Evolutionary conservation across 2,888 invertebrate species (phyloP).

Genomic region (Noctuana brunneofusca): DNA sequence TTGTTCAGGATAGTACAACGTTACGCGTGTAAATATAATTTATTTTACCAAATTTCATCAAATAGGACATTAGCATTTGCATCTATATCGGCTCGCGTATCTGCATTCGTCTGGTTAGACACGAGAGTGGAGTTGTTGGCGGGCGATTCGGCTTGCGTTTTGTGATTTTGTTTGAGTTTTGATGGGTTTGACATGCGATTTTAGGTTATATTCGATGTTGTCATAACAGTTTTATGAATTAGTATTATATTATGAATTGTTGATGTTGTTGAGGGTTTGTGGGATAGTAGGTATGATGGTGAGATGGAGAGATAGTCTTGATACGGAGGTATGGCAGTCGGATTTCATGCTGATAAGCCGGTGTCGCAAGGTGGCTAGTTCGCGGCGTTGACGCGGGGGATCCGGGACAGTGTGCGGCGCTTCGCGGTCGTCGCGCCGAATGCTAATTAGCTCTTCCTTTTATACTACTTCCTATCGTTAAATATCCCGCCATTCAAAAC

Average conservation of each 20-base stretch:
- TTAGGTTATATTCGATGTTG: slow-evolving; percentile 82
- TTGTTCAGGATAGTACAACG: slow-evolving; percentile 3
- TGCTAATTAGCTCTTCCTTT: slow-evolving; percentile 78
- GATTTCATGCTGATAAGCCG: slow-evolving; percentile 22
- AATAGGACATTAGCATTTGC: slow-evolving; percentile 82
- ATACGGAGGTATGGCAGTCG: slow-evolving; percentile 12
- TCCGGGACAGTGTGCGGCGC: slow-evolving; percentile 61
- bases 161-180: slow-evolving; percentile 56
- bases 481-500: slow-evolving; percentile 45
- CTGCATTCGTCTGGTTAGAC: slow-evolving; percentile 69
- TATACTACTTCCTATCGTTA: slow-evolving; percentile 68
- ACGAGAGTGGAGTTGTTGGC: slow-evolving; percentile 57
- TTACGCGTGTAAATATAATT: slow-evolving; percentile 55
- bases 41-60: slow-evolving; percentile 79
- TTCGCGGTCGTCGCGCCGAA: slow-evolving; percentile 65
- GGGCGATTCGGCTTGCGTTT: slow-evolving; percentile 51
- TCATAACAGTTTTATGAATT: slow-evolving; percentile 59
- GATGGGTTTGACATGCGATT: slow-evolving; percentile 72
- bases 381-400: slow-evolving; percentile 45
- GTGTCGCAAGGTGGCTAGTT: slow-evolving; percentile 37
- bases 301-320: slow-evolving; percentile 37
- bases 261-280: slow-evolving; percentile 24
- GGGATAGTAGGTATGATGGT: slow-evolving; percentile 33
- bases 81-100: slow-evolving; percentile 80
- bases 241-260: slow-evolving; percentile 26